Conservation (phyloP, 1,140 invertebrate species). For the Venustaconcha ellipsiformis region DNA sequence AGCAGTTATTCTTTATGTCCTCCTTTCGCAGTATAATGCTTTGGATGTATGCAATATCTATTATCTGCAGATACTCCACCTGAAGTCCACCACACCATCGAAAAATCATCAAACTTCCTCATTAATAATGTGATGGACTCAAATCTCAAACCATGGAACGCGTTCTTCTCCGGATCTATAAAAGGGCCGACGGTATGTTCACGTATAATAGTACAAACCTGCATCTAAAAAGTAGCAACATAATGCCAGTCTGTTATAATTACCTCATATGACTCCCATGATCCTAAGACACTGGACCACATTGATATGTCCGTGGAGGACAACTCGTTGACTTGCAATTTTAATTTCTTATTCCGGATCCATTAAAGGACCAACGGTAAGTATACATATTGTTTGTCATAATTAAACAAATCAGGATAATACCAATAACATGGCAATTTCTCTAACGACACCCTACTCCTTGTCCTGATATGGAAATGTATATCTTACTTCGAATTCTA, state of each 20-base stretch:
- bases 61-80: constrained; percentile 49
- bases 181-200: constrained; percentile 47
- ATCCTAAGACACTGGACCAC: too few species aligned
- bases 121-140: constrained; percentile 38
- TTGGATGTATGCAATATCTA: constrained; percentile 31
- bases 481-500: too few species aligned
- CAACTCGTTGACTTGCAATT: too few species aligned
- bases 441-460: too few species aligned
- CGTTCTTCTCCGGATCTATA: constrained; percentile 62
- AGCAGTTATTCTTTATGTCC: neutral
- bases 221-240: too few species aligned
- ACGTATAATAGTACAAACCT: neutral
- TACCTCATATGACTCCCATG: too few species aligned
- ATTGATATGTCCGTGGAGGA: too few species aligned
- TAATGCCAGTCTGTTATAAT: too few species aligned
- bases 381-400: neutral
- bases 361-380: constrained; percentile 48
- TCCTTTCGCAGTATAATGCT: neutral
- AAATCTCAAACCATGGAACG: constrained; percentile 60
- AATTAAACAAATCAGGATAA: too few species aligned
- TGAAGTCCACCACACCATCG: constrained; percentile 40
- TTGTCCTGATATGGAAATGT: too few species aligned
- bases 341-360: constrained; percentile 31
- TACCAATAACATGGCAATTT: too few species aligned
- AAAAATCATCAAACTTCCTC: constrained; percentile 45